Percentiles rank a stretch among this genome's conserved stretches.
Conservation (phyloP, 2,797 vertebrate species). For the Siniperca undulata region DNA sequence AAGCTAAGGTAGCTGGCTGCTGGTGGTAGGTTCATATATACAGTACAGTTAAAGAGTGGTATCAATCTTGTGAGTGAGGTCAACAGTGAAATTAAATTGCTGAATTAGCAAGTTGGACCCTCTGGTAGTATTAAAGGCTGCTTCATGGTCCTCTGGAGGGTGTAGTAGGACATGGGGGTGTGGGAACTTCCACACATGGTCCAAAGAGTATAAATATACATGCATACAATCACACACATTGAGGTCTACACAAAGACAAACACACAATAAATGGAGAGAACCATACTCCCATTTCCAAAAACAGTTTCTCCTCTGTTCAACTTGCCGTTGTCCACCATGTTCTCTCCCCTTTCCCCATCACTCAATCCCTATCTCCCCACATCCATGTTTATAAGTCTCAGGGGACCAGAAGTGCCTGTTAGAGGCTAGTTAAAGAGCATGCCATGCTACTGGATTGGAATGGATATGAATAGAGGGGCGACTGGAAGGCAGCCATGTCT, state of each 20-base stretch:
- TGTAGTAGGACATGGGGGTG: constrained; percentile 43
- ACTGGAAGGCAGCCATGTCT: constrained; percentile 74
- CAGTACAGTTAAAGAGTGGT: not conserved
- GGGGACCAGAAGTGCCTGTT: constrained; percentile 52
- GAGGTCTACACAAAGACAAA: constrained; percentile 7
- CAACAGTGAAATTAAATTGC: constrained; percentile 10
- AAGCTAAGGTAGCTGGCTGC: not conserved
- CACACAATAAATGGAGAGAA: not conserved
- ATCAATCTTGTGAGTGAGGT: not conserved
- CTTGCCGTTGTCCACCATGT: constrained; percentile 26
- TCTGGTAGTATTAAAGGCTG: constrained; percentile 13
- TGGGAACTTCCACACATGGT: constrained; percentile 63
- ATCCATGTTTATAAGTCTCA: constrained; percentile 70
- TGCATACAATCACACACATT: constrained; percentile 16
- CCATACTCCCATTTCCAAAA: constrained; percentile 24
- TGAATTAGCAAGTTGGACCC: constrained; percentile 23
- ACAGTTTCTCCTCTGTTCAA: constrained; percentile 21
- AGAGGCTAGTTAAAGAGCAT: constrained; percentile 77
- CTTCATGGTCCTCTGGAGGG: constrained; percentile 32
- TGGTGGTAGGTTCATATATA: not conserved
- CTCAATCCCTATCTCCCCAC: constrained; percentile 46
- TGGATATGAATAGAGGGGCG: constrained; percentile 71
- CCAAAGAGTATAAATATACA: constrained; percentile 42
- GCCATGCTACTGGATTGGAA: constrained; percentile 70
- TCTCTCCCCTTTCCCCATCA: constrained; percentile 4